Conservation (phyloP, 2,113 vertebrate genomes). For the Machaerirhynchus nigripectus region DNA sequence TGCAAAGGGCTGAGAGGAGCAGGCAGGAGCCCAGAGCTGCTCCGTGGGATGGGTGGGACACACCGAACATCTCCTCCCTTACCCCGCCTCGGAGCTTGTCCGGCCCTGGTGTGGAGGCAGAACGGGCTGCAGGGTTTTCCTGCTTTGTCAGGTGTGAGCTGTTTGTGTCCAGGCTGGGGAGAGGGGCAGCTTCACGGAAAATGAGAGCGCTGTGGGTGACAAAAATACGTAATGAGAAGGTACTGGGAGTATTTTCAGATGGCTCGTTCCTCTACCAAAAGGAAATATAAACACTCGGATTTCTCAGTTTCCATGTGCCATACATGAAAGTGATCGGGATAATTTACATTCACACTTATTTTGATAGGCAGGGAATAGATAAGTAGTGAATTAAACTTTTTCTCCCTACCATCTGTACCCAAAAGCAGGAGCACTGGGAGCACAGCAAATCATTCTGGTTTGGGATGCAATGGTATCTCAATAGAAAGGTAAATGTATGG, state of each 20-base stretch:
- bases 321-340: conserved; percentile 2
- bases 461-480: background rate
- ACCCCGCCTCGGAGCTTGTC: background rate
- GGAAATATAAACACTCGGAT: background rate
- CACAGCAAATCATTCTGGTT: background rate
- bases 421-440: background rate
- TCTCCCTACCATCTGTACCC: conserved; percentile 24
- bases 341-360: conserved; percentile 34
- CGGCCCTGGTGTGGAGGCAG: background rate
- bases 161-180: background rate
- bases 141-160: background rate
- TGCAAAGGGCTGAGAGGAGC: background rate
- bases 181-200: background rate
- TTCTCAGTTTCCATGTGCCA: background rate
- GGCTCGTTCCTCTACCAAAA: background rate
- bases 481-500: background rate
- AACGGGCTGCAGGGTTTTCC: background rate
- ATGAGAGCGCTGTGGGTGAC: background rate
- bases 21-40: background rate
- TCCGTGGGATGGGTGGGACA: background rate
- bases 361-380: conserved; percentile 40
- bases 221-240: background rate
- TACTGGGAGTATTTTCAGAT: background rate
- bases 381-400: conserved; percentile 5
- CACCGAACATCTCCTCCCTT: rapidly evolving